Base-by-base conservation (phyloP, 2,888 invertebrate genomes). In the Nomada fucata region DNA sequence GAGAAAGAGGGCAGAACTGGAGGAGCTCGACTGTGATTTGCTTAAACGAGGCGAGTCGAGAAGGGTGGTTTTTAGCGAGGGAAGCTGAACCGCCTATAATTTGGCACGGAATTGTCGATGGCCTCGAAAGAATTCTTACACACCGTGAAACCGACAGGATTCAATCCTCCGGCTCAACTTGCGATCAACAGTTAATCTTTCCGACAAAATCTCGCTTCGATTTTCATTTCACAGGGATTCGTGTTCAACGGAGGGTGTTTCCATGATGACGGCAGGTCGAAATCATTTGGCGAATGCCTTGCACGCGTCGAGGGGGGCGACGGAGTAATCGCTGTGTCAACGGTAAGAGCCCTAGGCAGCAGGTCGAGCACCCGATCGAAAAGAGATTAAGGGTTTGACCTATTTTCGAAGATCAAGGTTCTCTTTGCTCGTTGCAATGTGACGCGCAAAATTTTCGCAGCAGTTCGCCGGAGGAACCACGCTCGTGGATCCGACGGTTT, bases 321-420 rank as follows among this genome's bases (percentile, higher is more conserved):
- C 42, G 68, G 74, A 78, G 78, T 78, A 73, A 78, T 83, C 47
- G 83, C 82, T 72, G 71, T 68, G 83, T 75, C 75, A 63, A 75
- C 82, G 71, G 69, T 65, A 36, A 9, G 52, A 11, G 67, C 13
- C 65, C 26, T 4, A 57, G 26, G 59, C 18, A 23, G 59, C 55
- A 23, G 13, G 63, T 72, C 67, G 50, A 68, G 77, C 15, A 61
- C 60, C 36, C 50, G 50, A 65, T 60, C 67, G 53, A 72, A 67
- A 65, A 55, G 15, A 65, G 69, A 44, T 73, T 11, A 59, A 60
- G 44, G 23, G 63, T 57, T 53, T 69, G 68, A 57, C 65, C 74
- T 15, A 55, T 74, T 70, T 74, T 11, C 74, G 20, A 47, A 70
- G 65, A 70, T 60, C 70, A 65, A 65, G 65, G 47, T 65, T 65